Conservation (phyloP, 2,888 invertebrate species). For the Caenorhabditis sp. region DNA sequence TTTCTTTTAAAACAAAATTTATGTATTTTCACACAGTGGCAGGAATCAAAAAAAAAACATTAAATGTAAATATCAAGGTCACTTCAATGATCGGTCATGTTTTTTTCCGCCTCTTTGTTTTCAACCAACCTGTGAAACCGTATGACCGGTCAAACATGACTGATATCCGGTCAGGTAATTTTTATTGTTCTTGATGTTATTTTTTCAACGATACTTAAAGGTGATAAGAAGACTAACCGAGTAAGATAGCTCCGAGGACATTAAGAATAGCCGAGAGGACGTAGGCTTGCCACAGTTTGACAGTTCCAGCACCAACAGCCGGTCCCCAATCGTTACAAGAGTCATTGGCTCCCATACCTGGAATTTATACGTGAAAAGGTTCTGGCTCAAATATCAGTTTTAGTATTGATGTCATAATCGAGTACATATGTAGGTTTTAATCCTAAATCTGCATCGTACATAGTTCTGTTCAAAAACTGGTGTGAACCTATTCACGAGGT, state of each 20-base stretch:
- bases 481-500: too few species aligned
- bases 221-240: slow-evolving; percentile 74
- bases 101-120: not conserved
- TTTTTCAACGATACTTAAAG: too few species aligned
- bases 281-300: slow-evolving; percentile 79
- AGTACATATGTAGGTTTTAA: too few species aligned
- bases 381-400: too few species aligned
- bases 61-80: slow-evolving; percentile 1
- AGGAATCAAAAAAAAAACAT: not conserved
- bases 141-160: slow-evolving; percentile 1
- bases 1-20: not conserved
- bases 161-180: too few species aligned
- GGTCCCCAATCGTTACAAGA: slow-evolving; percentile 61
- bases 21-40: not conserved
- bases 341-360: slow-evolving; percentile 56
- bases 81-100: not conserved
- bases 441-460: too few species aligned
- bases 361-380: too few species aligned
- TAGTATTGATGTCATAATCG: too few species aligned
- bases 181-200: too few species aligned
- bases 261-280: slow-evolving; percentile 94
- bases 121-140: not conserved
- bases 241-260: slow-evolving; percentile 90
- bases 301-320: slow-evolving; percentile 57
- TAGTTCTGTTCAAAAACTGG: too few species aligned